Evolutionary conservation across 2,113 vertebrate genomes (phyloP).

Genomic region (Nycticorax nycticorax): DNA sequence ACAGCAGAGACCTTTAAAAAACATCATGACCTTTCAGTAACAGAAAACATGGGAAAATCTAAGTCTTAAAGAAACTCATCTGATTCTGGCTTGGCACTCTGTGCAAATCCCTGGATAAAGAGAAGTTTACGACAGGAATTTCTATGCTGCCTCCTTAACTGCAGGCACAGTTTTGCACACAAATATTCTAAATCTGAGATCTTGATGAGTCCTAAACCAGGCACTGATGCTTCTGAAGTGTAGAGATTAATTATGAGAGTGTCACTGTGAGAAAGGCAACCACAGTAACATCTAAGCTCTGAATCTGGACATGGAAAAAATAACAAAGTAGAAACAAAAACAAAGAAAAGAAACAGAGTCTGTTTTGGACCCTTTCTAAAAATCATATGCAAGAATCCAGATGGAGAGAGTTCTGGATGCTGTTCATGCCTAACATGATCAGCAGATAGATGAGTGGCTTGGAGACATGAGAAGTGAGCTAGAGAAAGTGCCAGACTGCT

Average conservation of each 20-base stretch:
- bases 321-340: slow-evolving; percentile 48
- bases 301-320: slow-evolving; percentile 42
- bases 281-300: neutral
- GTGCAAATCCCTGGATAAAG: neutral
- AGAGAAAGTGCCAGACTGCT: slow-evolving; percentile 29
- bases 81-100: slow-evolving; percentile 37
- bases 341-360: slow-evolving; percentile 28
- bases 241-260: slow-evolving; percentile 4
- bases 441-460: slow-evolving; percentile 60
- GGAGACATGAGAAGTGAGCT: slow-evolving; percentile 19
- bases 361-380: slow-evolving; percentile 57
- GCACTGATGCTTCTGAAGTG: neutral
- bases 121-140: neutral
- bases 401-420: slow-evolving; percentile 30
- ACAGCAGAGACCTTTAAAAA: slow-evolving; percentile 50
- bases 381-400: slow-evolving; percentile 54
- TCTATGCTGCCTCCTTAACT: neutral
- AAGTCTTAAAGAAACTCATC: slow-evolving; percentile 48
- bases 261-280: slow-evolving; percentile 20
- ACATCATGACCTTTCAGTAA: slow-evolving; percentile 53
- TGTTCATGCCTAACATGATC: slow-evolving; percentile 37
- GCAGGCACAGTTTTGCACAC: neutral
- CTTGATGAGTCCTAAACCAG: neutral
- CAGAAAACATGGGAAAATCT: slow-evolving; percentile 61
- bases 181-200: neutral